Base-by-base conservation (phyloP, 2,797 vertebrate genomes). In the Notoglanidium macrostoma region DNA sequence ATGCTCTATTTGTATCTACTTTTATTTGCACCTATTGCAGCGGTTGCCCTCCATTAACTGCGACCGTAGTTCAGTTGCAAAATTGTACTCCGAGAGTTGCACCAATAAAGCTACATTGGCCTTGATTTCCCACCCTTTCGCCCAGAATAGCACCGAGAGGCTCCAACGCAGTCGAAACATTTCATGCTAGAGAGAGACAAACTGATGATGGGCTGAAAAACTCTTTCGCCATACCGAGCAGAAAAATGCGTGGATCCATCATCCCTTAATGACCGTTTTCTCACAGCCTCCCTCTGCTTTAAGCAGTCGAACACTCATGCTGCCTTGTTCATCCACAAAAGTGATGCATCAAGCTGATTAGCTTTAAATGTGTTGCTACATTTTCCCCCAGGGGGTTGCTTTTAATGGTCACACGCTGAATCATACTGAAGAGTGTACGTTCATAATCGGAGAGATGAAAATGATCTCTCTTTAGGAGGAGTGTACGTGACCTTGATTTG, bases 311-410 rank as follows among this genome's bases (percentile, higher is more conserved):
- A 79, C 40, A 49, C 49, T 70, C 40, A 51, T 19, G 15, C 55
- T 55, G 65, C 55, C 67, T 85, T 29, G 54, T 77, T 84, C 35
- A 46, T n/a, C 40, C 82, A 49, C 63, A 32, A 54, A 40, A 80
- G 32, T 46, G 40, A 84, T 85, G 55, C 82, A 79, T 88, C 83
- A 80, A 80, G 40, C 55, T 88, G 32, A 88, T 81, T 57, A 73
- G 78, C 67, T 63, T 84, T 80, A 84, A 87, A 87, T 78, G 87
- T 65, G 51, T 51, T 84, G 21, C 63, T 73, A 59, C 65, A 26
- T 85, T 63, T 85, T 17, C 76, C 55, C 51, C 26, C 5, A 5
- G 5, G n/a, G 59, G 74, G 40, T n/a, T 35, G 10, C 9, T 55
- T 80, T 54, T 73, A 85, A 73, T 85, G 83, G 73, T 29, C 67